Evolutionary conservation across 2,888 invertebrate species (phyloP), one percentile per base, ranked within the genome.

Genomic region (Melanotus villosus): DNA sequence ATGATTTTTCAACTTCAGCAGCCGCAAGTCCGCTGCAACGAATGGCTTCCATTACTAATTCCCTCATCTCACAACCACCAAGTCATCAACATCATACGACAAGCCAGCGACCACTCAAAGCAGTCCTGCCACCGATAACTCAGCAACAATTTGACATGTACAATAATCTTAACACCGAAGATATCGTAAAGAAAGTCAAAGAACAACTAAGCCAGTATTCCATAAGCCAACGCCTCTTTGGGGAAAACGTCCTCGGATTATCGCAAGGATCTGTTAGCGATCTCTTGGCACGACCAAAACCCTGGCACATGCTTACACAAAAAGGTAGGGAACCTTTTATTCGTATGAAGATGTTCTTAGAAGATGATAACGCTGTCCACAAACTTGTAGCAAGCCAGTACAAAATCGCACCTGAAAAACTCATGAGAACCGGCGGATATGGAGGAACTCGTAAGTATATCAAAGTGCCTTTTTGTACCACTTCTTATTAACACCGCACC

Each of bases 81-180:
- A 90, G 94, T 69, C 95, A 95, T 75, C 91, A 94, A 7, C 95
- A 96, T 82, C 96, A 95, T 80, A 88, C 92, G 58, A 90, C 92
- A 12, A 91, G 91, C 45, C 96, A 96, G 82, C 88, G 98, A 76
- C 97, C 98, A 12, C 90, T 97, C 80, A 97, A 97, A 86, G 97
- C 98, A 26, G 98, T 99, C 50, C 89, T 99, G 78, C 98, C 98
- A 41, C 98, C 99, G 1, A 98, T 99, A 75, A 98, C 98, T 0
- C 99, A 99, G 83, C 98, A 99, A 80, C 98, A 99, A 83, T 99
- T 99, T 85, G 99, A 99, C 85, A 92, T 96, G 87, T 98, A 97
- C 87, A 96, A 98, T 83, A 96, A 96, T 84, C 89, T 99, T 74
- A 98, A 99, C 84, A 99, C 99, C 0, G 99, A 99, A 86, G 98